These are phyloP conservation scores for Epirrita christyi DNA, from an alignment of 2,888 invertebrate species.

Conservation along the genomic window DNA sequence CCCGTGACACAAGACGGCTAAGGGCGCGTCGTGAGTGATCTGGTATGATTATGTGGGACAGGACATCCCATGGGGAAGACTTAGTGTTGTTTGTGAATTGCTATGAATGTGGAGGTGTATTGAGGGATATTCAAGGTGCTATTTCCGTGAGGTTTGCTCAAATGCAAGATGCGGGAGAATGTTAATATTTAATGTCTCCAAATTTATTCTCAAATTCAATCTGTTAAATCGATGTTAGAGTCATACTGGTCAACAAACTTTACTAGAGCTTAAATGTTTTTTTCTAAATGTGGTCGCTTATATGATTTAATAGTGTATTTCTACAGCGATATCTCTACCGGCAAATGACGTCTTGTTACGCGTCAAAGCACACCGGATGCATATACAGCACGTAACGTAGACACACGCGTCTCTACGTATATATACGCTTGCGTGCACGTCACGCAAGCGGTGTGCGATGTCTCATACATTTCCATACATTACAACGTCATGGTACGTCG, in stretches of 20 bases:
- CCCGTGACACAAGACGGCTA: not conserved
- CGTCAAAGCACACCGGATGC: too few species aligned
- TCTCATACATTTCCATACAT: too few species aligned
- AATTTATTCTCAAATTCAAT: not conserved
- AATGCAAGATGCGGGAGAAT: not conserved
- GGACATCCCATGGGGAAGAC: not conserved
- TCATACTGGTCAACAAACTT: not conserved
- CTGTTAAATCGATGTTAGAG: not conserved
- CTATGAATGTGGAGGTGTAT: not conserved
- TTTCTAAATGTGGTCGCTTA: too few species aligned
- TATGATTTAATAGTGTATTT: too few species aligned
- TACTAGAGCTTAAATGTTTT: too few species aligned
- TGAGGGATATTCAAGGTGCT: conserved; percentile 5
- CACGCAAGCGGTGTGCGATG: too few species aligned
- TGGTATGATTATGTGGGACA: conserved; percentile 1
- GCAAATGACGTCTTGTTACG: too few species aligned
- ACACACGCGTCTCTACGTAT: too few species aligned
- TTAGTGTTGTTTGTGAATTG: not conserved
- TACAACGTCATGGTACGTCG: too few species aligned
- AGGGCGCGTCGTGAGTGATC: not conserved
- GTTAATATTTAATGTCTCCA: conserved; percentile 17
- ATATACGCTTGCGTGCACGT: too few species aligned
- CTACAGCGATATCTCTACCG: too few species aligned
- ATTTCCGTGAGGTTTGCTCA: conserved; percentile 19
- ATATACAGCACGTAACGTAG: too few species aligned